phyloP scores from a whole-genome alignment of 92 coral and sea anemone species.

The Plumapathes pennacea region DNA sequence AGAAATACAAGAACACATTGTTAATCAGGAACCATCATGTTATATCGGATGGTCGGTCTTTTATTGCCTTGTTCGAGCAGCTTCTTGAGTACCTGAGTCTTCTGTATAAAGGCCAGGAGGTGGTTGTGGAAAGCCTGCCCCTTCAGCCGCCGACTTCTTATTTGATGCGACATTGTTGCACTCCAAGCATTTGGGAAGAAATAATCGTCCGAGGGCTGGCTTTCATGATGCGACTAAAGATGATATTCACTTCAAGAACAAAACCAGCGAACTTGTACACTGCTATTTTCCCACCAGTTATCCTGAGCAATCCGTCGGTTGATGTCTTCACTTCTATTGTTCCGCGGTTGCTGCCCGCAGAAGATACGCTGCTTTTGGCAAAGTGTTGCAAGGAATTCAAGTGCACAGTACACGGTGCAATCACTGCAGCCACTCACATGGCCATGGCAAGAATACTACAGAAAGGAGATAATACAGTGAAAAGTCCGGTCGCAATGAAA shows the following conservation, averaged over 20 bases:
- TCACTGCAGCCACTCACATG: slow-evolving; percentile 62
- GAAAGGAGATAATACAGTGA: slow-evolving; percentile 31
- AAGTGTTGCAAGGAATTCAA: slow-evolving; percentile 53
- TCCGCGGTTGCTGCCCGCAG: slow-evolving; percentile 41
- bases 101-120: slow-evolving; percentile 11
- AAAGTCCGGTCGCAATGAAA: slow-evolving; percentile 43
- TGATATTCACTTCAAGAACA: too few relatives aligned
- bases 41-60: too few relatives aligned
- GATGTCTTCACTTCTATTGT: slow-evolving; percentile 63
- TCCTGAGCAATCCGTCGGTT: slow-evolving; percentile 28
- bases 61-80: too few relatives aligned
- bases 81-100: too few relatives aligned
- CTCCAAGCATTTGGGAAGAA: too few relatives aligned
- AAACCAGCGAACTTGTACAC: too few relatives aligned
- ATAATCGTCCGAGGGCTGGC: too few relatives aligned
- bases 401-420: slow-evolving; percentile 72
- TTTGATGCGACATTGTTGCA: slow-evolving; percentile 7
- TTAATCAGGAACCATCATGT: too few relatives aligned
- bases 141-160: slow-evolving; percentile 9
- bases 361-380: slow-evolving; percentile 23
- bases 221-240: too few relatives aligned
- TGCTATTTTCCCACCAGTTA: slow-evolving; percentile 62
- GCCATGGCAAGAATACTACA: slow-evolving; percentile 76
- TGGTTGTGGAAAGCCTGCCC: slow-evolving; percentile 21
- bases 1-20: slow-evolving; percentile 15